Evolutionary conservation across 1,140 invertebrate genomes (phyloP), one percentile per base, ranked within the genome.

Genomic region (Drosophila truncata): DNA sequence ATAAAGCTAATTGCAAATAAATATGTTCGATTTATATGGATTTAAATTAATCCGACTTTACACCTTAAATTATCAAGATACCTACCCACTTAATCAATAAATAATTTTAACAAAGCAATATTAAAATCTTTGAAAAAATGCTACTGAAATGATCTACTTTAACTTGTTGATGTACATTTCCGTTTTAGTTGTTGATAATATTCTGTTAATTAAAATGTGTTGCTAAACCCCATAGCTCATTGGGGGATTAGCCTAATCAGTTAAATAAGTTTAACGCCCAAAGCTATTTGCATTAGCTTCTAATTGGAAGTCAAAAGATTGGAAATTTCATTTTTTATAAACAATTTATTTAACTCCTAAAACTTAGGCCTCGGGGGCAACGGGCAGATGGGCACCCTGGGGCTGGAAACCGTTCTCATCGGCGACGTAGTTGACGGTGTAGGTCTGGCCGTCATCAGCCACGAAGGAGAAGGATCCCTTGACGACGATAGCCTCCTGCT

Each of bases 361-460:
- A 35, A 31, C 55, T 79, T 80, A 84, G 23, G 62, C 80, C 42
- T 11, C 46, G 4, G 90, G 81, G 25, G 96, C 95, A 37, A 92
- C 91, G 31, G 91, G 91, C 20, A 96, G 76, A 92, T 95, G 95
- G 25, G 93, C 94, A 16, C 95, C 95, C 60, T 93, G 50, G 9
- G 96, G 95, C 65, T 95, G 95, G 94, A 95, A 97, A 25, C 96
- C 96, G 74, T 96, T 96, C 91, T 87, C 71, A 50, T 91, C 87
- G 39, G 90, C 90, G 23, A 81, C 1, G 46, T 91, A 91, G 41
- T 6, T 78, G 39, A 91, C 55, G 3, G 18, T 33, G 62, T 75
- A 80, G 44, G 60, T 70, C 8, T n/a, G 1, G 11, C 91, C 91
- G 35, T 91, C 78, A 33, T 63, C 52, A 18, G 0, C 82, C 5